Percentiles rank a stretch among this genome's conserved stretches.
Conservation (phyloP, 2,113 vertebrate species). For the Rhinogobius similis region DNA sequence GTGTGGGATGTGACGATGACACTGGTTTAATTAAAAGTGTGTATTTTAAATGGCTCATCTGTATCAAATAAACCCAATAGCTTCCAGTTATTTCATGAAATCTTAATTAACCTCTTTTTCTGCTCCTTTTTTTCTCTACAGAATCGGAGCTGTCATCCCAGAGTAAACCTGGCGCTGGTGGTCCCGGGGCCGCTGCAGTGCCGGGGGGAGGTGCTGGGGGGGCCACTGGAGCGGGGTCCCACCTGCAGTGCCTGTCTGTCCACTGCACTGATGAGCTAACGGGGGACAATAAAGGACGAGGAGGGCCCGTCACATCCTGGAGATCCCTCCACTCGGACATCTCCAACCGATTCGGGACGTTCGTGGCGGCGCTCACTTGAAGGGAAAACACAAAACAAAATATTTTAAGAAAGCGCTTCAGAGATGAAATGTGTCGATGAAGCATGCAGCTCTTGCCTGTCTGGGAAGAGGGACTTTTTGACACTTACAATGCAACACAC, state of each 20-base stretch:
- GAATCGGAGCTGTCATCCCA: slow-evolving; percentile 86
- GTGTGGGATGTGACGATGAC: slow-evolving; percentile 73
- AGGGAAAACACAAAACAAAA: slow-evolving; percentile 27
- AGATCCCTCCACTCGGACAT: slow-evolving; percentile 97
- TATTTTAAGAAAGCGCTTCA: slow-evolving; percentile 34
- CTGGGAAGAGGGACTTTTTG: slow-evolving; percentile 70
- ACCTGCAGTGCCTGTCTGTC: slow-evolving; percentile 97
- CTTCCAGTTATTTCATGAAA: slow-evolving; percentile 38
- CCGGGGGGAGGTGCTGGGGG: slow-evolving; percentile 43
- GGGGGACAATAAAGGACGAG: slow-evolving; percentile 89
- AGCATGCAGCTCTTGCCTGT: slow-evolving; percentile 63
- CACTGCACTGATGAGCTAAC: slow-evolving; percentile 94
- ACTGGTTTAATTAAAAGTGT: slow-evolving; percentile 68
- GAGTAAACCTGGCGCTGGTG: slow-evolving; percentile 80
- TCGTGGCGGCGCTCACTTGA: slow-evolving; percentile 97
- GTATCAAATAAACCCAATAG: slow-evolving; percentile 46
- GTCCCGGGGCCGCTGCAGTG: slow-evolving; percentile 71
- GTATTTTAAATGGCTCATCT: slow-evolving; percentile 60
- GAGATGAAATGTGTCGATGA: slow-evolving; percentile 47
- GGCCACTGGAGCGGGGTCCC: slow-evolving; percentile 82
- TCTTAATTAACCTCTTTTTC: slow-evolving; percentile 53
- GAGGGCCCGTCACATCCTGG: slow-evolving; percentile 92
- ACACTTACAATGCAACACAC: slow-evolving; percentile 49
- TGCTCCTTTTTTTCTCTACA: slow-evolving; percentile 56
- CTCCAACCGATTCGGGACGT: slow-evolving; percentile 97